Conservation (phyloP, 1,140 invertebrate species). For the Atta texana region DNA sequence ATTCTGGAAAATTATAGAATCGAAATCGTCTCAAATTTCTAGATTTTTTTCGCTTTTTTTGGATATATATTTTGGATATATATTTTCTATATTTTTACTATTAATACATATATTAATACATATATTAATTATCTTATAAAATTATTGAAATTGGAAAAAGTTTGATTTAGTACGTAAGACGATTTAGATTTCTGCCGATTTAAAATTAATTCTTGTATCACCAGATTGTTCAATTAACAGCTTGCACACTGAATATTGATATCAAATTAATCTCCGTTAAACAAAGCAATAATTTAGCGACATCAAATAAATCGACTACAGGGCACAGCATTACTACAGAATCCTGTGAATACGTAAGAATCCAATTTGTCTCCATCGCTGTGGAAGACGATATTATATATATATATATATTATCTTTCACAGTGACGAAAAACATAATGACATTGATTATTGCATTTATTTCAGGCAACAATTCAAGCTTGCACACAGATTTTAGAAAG, state of each 20-base stretch:
- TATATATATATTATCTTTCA: neutral
- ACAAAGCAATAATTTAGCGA: constrained; percentile 88
- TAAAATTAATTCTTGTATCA: neutral
- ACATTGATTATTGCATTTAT: neutral
- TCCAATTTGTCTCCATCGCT: neutral
- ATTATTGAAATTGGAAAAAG: too few species aligned
- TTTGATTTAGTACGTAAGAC: too few species aligned
- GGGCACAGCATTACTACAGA: constrained; percentile 93
- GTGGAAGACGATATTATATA: neutral
- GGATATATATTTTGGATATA: too few species aligned
- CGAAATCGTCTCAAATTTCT: too few species aligned
- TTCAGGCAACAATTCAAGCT: constrained; percentile 89
- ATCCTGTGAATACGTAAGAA: constrained; percentile 88
- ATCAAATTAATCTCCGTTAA: constrained; percentile 90
- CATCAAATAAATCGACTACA: constrained; percentile 89
- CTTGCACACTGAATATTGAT: constrained; percentile 91
- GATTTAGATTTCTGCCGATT: neutral
- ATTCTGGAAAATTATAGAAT: too few species aligned
- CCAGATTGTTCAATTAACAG: constrained; percentile 92
- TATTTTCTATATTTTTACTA: too few species aligned
- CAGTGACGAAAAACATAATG: neutral
- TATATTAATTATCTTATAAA: too few species aligned
- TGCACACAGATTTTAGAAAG: constrained; percentile 89
- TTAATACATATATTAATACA: too few species aligned
- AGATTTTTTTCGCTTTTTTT: too few species aligned